Base-by-base conservation (phyloP, 1,140 invertebrate species). In the Euura lappo region DNA sequence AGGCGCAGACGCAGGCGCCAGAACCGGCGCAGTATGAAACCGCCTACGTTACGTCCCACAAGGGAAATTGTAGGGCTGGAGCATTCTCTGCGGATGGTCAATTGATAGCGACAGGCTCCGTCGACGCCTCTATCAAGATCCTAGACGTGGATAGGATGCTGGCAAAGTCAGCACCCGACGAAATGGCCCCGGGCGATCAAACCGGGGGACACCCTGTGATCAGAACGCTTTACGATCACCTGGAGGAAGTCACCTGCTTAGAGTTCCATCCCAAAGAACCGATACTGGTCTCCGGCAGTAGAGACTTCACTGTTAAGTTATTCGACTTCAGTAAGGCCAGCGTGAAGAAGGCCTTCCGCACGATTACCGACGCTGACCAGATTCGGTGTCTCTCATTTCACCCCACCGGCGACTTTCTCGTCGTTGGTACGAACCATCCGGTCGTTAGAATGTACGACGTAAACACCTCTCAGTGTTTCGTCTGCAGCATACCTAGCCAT, bases 241-340 rank as follows among this genome's bases (percentile, higher is more conserved):
- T 96, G 67, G 97, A 98, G 88, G 98, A 99, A 90, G 98, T 99
- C 0, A 98, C 97, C 0, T 96, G 94, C 79, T 85, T 99, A 28
- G 97, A 98, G 79, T 99, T 99, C 88, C 98, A 99, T 89, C 98
- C 98, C 0, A 91, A 92, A 66, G 95, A 96, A 79, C 95, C 97
- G 75, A 94, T 99, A 79, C 89, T 99, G 42, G 95, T 95, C 0
- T 99, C 97, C 6, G 98, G 98, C 0, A 97, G 96, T 64, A 91
- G 93, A 70, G 98, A 99, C 85, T 96, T 93, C 80, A 97, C 96
- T 4, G 93, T 99, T 44, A 98, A 99, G 84, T 90, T 99, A 28
- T 99, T 99, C 87, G 98, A 99, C 84, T 99, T 96, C 79, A 97
- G 97, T 42, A 99, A 99, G 89, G 96, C 98, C 0, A 98, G 97